Base-by-base conservation (phyloP, 2,113 vertebrate genomes). In the Sinocyclocheilus maitianheensis region DNA sequence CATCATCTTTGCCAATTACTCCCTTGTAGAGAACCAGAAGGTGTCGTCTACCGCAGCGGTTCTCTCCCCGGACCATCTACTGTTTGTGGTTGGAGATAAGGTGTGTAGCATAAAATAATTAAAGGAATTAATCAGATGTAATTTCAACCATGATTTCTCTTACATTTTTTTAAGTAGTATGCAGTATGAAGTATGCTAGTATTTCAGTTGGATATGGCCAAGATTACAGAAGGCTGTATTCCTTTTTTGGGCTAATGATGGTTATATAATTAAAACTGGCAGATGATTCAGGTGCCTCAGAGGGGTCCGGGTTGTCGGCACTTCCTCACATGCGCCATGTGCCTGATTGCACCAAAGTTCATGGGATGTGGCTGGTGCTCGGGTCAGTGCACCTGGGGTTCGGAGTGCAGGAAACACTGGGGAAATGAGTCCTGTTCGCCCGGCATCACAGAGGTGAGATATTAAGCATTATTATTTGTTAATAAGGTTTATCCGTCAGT, bases 291-390 rank as follows among this genome's bases (percentile, higher is more conserved):
- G 84, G 95, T 99, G 5, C 97, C 96, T 0, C 89, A 97, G 91
- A 94, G 86, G 0, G 97, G 97, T 4, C 98, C 98, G 0, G 98
- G 97, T 24, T 99, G 97, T 85, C 96, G 34, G 20, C 98, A 99
- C 91, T 98, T 98, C 87, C 94, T 97, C 76, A 97, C 95, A 0
- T 99, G 97, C 58, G 93, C 95, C 81, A 90, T 84, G 60, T 99
- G 98, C 87, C 94, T 99, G 82, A 93, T 86, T 0, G 95, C 97
- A 0, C 95, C 96, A 11, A 93, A 88, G 86, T 97, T 98, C 92
- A 98, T 96, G 97, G 95, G 94, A 75, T 99, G 98, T 0, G 98
- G 98, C 82, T 99, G 97, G 98, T 98, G 97, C 46, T 75, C 94
- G 0, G 90, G 93, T 0, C 26, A 87, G 26, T 99, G 98, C 88